Evolutionary conservation across 2,113 vertebrate species (phyloP).

Genomic region (Pongo pygmaeus): DNA sequence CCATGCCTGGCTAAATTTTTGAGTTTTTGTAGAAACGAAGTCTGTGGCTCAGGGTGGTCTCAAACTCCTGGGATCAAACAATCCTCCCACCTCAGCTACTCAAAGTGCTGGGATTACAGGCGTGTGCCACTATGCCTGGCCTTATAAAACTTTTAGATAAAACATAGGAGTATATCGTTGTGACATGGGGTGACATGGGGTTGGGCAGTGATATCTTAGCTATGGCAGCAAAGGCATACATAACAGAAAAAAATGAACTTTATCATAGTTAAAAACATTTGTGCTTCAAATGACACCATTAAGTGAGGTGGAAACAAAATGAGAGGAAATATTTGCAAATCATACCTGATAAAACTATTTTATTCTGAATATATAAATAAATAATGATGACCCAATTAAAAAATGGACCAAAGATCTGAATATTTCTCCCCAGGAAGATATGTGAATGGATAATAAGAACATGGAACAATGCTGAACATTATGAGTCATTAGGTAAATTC

Average conservation of each 20-base stretch:
- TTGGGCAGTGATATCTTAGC: neutral
- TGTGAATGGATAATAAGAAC: neutral
- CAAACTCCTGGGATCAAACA: too few relatives aligned
- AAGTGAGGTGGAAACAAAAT: neutral
- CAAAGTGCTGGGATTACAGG: too few relatives aligned
- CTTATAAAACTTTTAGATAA: neutral
- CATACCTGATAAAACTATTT: neutral
- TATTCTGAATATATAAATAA: neutral
- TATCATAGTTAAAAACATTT: neutral
- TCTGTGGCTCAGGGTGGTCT: too few relatives aligned
- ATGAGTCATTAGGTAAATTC: slow-evolving; percentile 8
- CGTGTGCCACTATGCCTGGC: too few relatives aligned
- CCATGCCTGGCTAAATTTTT: too few relatives aligned
- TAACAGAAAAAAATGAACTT: neutral
- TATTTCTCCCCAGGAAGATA: neutral
- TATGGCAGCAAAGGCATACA: neutral
- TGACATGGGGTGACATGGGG: neutral
- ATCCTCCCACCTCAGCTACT: too few relatives aligned
- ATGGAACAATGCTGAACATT: neutral
- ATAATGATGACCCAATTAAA: neutral
- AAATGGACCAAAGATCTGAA: neutral
- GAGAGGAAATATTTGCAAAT: slow-evolving; percentile 6
- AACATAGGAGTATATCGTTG: neutral
- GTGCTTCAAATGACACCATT: neutral
- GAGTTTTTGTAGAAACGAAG: too few relatives aligned